A percentile compares a stretch with the other conserved stretches of the same genome.
Conservation (phyloP, 2,797 vertebrate species). For the Pipistrellus pipistrellus region DNA sequence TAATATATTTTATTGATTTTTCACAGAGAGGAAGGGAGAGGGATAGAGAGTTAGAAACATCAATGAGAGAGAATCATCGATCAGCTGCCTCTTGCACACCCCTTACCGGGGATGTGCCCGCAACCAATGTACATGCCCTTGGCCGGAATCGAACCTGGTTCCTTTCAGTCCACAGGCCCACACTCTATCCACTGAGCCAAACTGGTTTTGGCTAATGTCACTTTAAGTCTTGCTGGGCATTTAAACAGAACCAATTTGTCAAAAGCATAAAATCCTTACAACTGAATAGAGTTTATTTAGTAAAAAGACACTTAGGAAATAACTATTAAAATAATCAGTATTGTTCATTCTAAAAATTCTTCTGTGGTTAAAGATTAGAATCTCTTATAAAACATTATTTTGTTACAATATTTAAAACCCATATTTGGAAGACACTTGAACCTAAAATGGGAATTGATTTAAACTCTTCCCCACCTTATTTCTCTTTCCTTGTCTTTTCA, state of each 20-base stretch:
- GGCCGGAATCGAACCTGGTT: no score
- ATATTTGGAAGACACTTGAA: not conserved
- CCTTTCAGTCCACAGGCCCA: no score
- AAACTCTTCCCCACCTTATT: not conserved
- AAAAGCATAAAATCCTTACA: conserved; percentile 44
- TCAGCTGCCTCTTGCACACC: no score
- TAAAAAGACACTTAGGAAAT: not conserved
- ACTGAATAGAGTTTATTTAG: conserved; percentile 15
- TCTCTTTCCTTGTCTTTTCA: not conserved
- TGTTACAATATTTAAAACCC: not conserved
- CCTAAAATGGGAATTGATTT: not conserved
- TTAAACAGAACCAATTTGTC: conserved; percentile 56
- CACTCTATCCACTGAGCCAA: no score
- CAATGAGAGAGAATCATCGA: no score
- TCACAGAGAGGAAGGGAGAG: no score
- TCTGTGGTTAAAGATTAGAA: not conserved
- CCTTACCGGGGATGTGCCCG: no score
- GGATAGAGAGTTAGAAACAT: no score
- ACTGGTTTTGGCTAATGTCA: not conserved
- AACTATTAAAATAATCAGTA: not conserved
- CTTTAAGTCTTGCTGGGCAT: conserved; percentile 42
- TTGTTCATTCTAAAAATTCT: not conserved
- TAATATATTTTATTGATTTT: no score
- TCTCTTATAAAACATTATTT: not conserved
- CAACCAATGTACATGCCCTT: no score